phyloP scores from a whole-genome alignment of 2,888 invertebrate species.

The Himalopsyche kuldschensis region DNA sequence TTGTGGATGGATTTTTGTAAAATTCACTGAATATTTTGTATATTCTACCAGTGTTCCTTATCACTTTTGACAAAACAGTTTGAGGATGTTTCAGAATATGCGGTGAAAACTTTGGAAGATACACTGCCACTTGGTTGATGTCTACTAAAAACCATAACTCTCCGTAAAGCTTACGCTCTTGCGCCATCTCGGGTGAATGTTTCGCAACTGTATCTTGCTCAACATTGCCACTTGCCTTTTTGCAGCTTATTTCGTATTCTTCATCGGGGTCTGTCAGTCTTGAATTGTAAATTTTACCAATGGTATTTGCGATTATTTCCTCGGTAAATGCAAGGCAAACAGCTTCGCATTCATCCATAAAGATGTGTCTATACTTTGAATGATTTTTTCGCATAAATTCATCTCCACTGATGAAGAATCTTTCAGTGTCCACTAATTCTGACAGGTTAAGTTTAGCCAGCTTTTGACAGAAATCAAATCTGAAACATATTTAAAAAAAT shows the following conservation, averaged over 20 bases:
- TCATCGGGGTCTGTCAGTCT: slow-evolving; percentile 34
- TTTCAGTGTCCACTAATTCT: slow-evolving; percentile 42
- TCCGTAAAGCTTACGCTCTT: slow-evolving; percentile 42
- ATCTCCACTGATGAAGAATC: slow-evolving; percentile 44
- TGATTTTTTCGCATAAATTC: slow-evolving; percentile 43
- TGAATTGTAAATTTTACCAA: slow-evolving; percentile 44
- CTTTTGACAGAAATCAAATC: slow-evolving; percentile 20
- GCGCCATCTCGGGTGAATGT: neutral
- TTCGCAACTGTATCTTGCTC: neutral
- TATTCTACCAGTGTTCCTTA: slow-evolving; percentile 46
- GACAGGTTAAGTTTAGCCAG: slow-evolving; percentile 17
- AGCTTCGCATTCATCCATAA: slow-evolving; percentile 48
- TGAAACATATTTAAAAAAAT: neutral
- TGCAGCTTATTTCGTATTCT: slow-evolving; percentile 9
- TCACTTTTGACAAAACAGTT: slow-evolving; percentile 44
- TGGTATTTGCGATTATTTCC: slow-evolving; percentile 43
- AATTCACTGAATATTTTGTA: slow-evolving; percentile 46
- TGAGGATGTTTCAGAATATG: slow-evolving; percentile 44
- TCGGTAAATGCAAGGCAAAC: slow-evolving; percentile 45
- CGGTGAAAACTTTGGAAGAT: slow-evolving; percentile 46
- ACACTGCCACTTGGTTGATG: slow-evolving; percentile 47
- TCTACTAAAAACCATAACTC: slow-evolving; percentile 48
- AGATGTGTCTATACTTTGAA: slow-evolving; percentile 46
- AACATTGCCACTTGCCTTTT: slow-evolving; percentile 16
- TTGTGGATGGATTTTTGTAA: slow-evolving; percentile 44